These are phyloP conservation scores for Trissolcus basalis DNA, from an alignment of 1,140 invertebrate species.

Conservation along the genomic window DNA sequence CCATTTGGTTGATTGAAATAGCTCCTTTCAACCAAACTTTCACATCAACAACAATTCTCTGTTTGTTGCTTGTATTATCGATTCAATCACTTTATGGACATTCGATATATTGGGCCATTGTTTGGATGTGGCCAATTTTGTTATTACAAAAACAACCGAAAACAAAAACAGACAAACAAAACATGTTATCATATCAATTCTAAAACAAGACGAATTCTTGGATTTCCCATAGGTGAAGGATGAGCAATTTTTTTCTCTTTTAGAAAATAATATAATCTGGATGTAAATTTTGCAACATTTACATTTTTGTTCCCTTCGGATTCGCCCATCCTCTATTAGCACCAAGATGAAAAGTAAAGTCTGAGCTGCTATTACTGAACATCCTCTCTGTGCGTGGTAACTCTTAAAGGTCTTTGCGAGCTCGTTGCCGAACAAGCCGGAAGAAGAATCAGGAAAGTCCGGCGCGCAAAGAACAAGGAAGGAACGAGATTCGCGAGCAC, in stretches of 20 bases:
- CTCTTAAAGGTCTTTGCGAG: constrained; percentile 53
- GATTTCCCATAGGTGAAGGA: constrained; percentile 5
- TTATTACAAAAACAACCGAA: too few relatives aligned
- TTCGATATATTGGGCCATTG: too few relatives aligned
- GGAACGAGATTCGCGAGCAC: constrained; percentile 47
- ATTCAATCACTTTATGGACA: constrained; percentile 33
- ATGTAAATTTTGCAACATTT: constrained; percentile 53
- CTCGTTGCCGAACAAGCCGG: constrained; percentile 47
- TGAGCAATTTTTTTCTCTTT: constrained; percentile 33
- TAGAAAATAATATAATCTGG: background rate
- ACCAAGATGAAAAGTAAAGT: constrained; percentile 56
- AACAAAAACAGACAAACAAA: too few relatives aligned
- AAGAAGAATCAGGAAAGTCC: constrained; percentile 41
- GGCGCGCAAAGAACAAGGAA: constrained; percentile 34
- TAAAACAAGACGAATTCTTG: too few relatives aligned
- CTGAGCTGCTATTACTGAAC: constrained; percentile 54
- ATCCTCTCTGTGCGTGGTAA: constrained; percentile 45
- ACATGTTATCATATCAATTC: too few relatives aligned
- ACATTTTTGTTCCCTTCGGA: constrained; percentile 44
- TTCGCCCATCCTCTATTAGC: constrained; percentile 54
- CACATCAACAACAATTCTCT: constrained; percentile 19
- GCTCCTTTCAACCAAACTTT: constrained; percentile 29
- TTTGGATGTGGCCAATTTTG: background rate
- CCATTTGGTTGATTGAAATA: constrained; percentile 52
- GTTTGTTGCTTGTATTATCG: constrained; percentile 40